phyloP scores from a whole-genome alignment of 2,797 vertebrate species.

The Alcedo atthis region DNA sequence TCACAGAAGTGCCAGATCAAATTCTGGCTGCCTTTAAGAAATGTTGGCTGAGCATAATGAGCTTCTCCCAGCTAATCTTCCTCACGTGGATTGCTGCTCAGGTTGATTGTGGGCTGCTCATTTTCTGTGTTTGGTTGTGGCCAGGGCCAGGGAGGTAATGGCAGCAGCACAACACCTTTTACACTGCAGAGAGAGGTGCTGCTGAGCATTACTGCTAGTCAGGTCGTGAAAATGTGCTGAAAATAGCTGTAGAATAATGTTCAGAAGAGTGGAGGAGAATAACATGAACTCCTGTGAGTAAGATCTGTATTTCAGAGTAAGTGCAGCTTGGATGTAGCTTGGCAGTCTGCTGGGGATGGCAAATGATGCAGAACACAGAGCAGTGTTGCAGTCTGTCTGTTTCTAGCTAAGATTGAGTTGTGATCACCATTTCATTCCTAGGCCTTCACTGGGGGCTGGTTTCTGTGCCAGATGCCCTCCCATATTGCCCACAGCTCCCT shows the following conservation, averaged over 20 bases:
- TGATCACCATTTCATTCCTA: not conserved
- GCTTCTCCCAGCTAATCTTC: not conserved
- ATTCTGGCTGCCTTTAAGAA: not conserved
- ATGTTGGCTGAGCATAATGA: not conserved
- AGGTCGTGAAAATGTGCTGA: not conserved
- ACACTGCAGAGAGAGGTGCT: not conserved
- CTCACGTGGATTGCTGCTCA: not conserved
- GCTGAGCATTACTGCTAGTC: not conserved
- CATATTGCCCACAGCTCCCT: not conserved
- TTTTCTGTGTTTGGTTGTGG: not conserved
- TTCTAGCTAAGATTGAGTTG: not conserved
- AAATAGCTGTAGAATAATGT: not conserved
- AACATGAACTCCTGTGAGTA: not conserved
- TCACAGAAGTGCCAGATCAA: not conserved
- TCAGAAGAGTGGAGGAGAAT: not conserved
- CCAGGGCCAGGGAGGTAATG: not conserved
- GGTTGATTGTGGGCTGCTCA: not conserved
- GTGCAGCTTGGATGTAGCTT: too few relatives aligned
- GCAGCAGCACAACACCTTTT: not conserved
- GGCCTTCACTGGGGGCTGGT: not conserved
- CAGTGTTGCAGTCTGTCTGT: not conserved
- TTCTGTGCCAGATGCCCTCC: not conserved
- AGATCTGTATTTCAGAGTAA: too few relatives aligned
- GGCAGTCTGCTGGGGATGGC: not conserved
- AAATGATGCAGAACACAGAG: not conserved